phyloP scores from a whole-genome alignment of 1,140 invertebrate genomes.

The Oryctes rhinoceros region DNA sequence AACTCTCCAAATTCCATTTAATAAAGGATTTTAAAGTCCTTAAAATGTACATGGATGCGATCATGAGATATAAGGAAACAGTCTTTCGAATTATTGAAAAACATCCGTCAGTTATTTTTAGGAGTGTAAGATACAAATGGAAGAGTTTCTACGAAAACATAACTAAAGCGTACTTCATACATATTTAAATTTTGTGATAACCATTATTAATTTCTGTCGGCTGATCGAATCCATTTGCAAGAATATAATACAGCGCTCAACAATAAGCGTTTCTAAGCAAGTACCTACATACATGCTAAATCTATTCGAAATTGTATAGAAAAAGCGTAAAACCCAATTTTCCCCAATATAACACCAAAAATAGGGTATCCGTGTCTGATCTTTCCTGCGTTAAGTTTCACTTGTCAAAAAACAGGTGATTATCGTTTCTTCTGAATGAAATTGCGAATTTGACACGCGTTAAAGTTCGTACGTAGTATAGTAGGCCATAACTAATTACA shows the following conservation, averaged over 20 bases:
- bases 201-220: too few relatives aligned
- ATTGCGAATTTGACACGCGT: constrained; percentile 40
- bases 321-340: constrained; percentile 31
- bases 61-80: too few relatives aligned
- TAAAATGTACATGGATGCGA: too few relatives aligned
- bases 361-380: not conserved
- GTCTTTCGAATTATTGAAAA: too few relatives aligned
- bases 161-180: too few relatives aligned
- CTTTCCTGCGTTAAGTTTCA: not conserved
- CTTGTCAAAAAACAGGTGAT: constrained; percentile 39
- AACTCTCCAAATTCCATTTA: too few relatives aligned
- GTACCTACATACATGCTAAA: not conserved
- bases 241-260: not conserved
- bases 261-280: not conserved
- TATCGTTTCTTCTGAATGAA: constrained; percentile 38
- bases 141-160: too few relatives aligned
- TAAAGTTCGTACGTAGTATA: constrained; percentile 36
- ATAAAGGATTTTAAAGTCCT: too few relatives aligned
- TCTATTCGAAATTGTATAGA: not conserved
- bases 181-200: too few relatives aligned
- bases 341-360: constrained; percentile 25
- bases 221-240: too few relatives aligned
- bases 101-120: too few relatives aligned
- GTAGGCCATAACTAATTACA: constrained; percentile 41
- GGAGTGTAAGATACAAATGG: too few relatives aligned